phyloP scores from a whole-genome alignment of 2,113 vertebrate genomes.

The Varanus salvator region DNA sequence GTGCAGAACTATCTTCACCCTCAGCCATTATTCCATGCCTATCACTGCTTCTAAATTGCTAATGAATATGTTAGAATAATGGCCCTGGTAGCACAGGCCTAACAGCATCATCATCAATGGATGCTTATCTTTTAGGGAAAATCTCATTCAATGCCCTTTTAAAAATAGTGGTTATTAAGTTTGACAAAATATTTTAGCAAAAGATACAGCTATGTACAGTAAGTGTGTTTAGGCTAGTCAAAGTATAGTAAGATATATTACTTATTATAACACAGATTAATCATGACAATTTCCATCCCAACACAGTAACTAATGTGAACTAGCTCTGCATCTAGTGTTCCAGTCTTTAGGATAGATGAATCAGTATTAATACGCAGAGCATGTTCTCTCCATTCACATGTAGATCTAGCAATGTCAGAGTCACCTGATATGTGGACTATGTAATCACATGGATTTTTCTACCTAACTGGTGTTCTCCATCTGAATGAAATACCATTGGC shows the following conservation, averaged over 20 bases:
- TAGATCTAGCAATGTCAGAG: background rate
- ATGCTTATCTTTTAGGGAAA: background rate
- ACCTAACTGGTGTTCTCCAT: background rate
- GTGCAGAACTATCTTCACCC: too few relatives aligned
- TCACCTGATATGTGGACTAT: background rate
- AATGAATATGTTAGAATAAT: too few relatives aligned
- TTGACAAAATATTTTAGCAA: conserved; percentile 5
- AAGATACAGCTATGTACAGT: background rate
- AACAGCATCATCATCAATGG: background rate
- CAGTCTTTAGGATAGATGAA: background rate
- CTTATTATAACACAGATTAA: background rate
- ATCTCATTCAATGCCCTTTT: background rate
- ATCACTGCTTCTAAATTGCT: too few relatives aligned
- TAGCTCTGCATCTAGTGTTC: background rate
- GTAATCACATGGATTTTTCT: background rate
- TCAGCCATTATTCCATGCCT: too few relatives aligned
- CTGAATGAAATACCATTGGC: background rate
- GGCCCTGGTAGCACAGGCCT: too few relatives aligned
- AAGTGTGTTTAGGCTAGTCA: background rate
- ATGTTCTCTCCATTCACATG: background rate
- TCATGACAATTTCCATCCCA: background rate
- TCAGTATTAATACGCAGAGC: background rate
- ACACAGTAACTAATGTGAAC: background rate
- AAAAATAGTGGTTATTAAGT: conserved; percentile 5
- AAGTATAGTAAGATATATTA: background rate